Base-by-base conservation (phyloP, 2,797 vertebrate genomes). In the Florisuga fusca region DNA sequence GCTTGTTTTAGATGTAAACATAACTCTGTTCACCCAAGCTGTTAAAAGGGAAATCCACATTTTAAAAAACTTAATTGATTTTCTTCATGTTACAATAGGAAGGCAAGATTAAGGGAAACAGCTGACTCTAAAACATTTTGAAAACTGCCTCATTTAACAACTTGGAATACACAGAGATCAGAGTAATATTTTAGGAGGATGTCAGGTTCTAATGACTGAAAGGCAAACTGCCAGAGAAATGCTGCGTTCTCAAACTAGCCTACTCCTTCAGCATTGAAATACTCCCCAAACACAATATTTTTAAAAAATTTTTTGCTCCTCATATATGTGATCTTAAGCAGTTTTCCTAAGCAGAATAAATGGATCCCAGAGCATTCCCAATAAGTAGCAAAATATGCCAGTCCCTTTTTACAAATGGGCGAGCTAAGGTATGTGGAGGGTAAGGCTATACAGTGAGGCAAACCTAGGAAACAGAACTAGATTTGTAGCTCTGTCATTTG, bases 1-100 rank as follows among this genome's bases (percentile, higher is more conserved):
- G 90, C 95, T 96, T 97, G 97, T 98, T 97, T 98, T 89, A 97
- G 96, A 96, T 96, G 85, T 97, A 97, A 98, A 95, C 96, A 97
- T 97, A 94, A 93, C 95, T 95, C 95, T 94, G 94, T 94, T 96
- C 92, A 85, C 59, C 61, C 36, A 90, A 26, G 27, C 91, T 97
- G 87, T 94, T 95, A 96, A 96, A 96, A 96, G 22, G 33, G 51
- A 94, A 94, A 93, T 94, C 61, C 64, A 87, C 86, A 86, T 90
- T 97, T 92, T 78, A 86, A 95, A 69, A 95, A 96, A 94, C 77
- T 84, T 98, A 96, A 97, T 96, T 97, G 71, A 97, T 97, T 97
- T 97, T 89, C 75, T 93, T 95, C 87, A 96, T 95, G 91, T 96
- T 94, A 94, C 43, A 94, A 87, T 74, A 87, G 10, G 29, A 90